phyloP scores from a whole-genome alignment of 1,140 invertebrate species.

The Bradynema listronoti region DNA sequence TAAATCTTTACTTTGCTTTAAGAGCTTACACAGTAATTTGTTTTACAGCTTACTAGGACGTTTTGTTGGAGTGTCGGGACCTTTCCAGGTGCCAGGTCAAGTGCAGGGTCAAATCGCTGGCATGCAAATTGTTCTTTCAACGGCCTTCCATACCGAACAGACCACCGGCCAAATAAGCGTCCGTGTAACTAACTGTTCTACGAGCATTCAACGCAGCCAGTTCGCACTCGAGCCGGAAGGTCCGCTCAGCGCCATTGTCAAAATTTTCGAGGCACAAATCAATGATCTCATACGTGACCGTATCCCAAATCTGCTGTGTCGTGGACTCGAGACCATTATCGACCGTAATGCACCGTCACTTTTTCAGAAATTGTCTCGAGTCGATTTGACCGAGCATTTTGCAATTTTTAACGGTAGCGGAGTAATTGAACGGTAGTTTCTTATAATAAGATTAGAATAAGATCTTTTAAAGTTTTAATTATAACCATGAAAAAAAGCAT shows the following conservation, averaged over 20 bases:
- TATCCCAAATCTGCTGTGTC: slow-evolving; percentile 51
- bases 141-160: slow-evolving; percentile 34
- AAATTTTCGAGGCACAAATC: slow-evolving; percentile 40
- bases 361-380: slow-evolving; percentile 38
- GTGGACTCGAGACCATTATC: slow-evolving; percentile 44
- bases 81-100: slow-evolving; percentile 42
- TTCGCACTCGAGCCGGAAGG: slow-evolving; percentile 53
- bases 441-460: no score
- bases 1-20: background rate
- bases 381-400: slow-evolving; percentile 49
- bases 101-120: slow-evolving; percentile 41
- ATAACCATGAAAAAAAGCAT: slow-evolving; percentile 1
- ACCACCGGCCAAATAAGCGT: slow-evolving; percentile 50
- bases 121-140: slow-evolving; percentile 43
- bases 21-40: background rate
- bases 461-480: no score
- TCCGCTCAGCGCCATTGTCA: slow-evolving; percentile 27
- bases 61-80: slow-evolving; percentile 44
- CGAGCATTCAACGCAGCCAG: slow-evolving; percentile 44
- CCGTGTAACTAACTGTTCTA: slow-evolving; percentile 48
- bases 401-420: slow-evolving; percentile 26
- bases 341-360: slow-evolving; percentile 53
- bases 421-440: slow-evolving; percentile 48
- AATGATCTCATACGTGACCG: slow-evolving; percentile 50
- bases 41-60: slow-evolving; percentile 42